Base-by-base conservation (phyloP, 92 coral and sea anemone genomes). In the Zoanthus solanderi region DNA sequence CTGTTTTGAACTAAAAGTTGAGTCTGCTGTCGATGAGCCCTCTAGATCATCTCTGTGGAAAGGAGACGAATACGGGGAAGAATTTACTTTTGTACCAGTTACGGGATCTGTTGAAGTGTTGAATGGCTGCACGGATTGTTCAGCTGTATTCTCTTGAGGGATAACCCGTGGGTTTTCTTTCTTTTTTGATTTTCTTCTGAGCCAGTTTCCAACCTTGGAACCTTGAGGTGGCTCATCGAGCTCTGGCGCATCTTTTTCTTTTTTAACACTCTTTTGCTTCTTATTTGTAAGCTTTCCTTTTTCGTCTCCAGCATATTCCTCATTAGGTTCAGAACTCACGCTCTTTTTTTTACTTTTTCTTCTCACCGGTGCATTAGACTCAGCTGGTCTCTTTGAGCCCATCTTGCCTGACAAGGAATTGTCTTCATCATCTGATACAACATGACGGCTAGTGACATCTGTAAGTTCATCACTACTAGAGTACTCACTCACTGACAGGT, bases 381-480 rank as follows among this genome's bases (percentile, higher is more conserved):
- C 83, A 1, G 74, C 15, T 57, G 71, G 16, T 78, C 76, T 37
- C 48, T 72, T 90, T 18, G 82, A 37, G 34, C 78, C 72, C 44
- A 87, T 71, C 66, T 78, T 87, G 67, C 78, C 79, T 0, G 81
- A 81, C 7, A 87, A 46, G 9, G 93, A 79, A 78, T 91, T 95
- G 46, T 94, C 98, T 48, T 95, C 98, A 84, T 95, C 96, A 82
- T 95, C 85, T 44, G 85, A 65, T 46, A 76, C 85, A 7, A 23
- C 75, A 65, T 67, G 85, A 4, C 16, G 93, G 71, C 96, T 91
- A 12, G 98, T 95, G 53, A 95, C 98, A 75, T 95, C 98, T 44
- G 98, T 95, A 77, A 95, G 87, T 69, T 95, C 98, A 81, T 95
- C 98, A 75, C 95, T 94, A 75, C 92, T 79, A 32, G 90, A 84